These are phyloP conservation scores for Xiphorhynchus erythropygius DNA, from an alignment of 2,797 vertebrate genomes.

Conservation along the genomic window DNA sequence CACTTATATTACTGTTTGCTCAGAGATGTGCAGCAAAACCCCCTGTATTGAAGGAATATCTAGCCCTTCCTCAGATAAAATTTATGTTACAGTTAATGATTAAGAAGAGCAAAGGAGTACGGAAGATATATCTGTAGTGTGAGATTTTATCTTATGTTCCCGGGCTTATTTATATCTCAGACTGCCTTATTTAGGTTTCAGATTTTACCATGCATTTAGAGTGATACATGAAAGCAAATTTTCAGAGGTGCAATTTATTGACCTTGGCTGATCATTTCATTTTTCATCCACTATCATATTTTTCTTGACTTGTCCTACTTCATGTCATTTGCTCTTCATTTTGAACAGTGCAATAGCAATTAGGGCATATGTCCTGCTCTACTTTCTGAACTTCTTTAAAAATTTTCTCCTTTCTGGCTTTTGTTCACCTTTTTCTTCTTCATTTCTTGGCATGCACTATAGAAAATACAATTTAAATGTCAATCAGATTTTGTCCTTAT, in stretches of 20 bases:
- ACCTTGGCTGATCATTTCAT: neutral
- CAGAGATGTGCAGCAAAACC: neutral
- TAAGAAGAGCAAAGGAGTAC: neutral
- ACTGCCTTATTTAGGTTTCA: neutral
- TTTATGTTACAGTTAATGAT: conserved; percentile 71
- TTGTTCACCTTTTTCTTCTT: neutral
- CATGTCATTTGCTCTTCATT: neutral
- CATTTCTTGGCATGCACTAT: neutral
- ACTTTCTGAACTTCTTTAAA: neutral
- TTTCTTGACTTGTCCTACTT: conserved; percentile 11
- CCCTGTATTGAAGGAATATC: conserved; percentile 22
- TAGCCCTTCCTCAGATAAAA: conserved; percentile 72
- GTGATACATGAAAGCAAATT: neutral
- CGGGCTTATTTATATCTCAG: neutral
- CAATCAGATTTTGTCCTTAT: conserved; percentile 14
- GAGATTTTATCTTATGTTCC: neutral
- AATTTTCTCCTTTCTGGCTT: neutral
- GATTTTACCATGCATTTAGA: neutral
- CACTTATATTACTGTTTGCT: conserved; percentile 3
- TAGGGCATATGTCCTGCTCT: neutral
- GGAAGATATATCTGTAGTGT: neutral
- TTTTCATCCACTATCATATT: neutral
- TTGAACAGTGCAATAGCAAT: neutral
- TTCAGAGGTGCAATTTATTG: neutral
- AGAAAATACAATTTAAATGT: conserved; percentile 1